Percentiles rank a stretch among this genome's conserved stretches.
Conservation (phyloP, 2,888 invertebrate genomes). For the Cistogaster globosa region DNA sequence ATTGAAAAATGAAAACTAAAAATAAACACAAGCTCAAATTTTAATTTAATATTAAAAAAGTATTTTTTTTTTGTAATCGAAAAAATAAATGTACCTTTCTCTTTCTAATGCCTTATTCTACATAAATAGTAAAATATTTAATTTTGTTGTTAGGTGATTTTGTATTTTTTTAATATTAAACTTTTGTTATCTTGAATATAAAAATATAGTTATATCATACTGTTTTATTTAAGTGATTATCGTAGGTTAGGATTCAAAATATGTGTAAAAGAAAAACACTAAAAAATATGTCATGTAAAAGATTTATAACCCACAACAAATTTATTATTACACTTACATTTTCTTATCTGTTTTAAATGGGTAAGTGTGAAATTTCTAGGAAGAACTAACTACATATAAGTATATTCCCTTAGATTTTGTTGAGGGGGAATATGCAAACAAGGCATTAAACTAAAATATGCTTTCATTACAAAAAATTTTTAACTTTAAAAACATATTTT, state of each 20-base stretch:
- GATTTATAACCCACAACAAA: no score
- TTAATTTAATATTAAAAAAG: no score
- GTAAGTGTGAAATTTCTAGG: background rate
- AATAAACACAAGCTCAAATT: no score
- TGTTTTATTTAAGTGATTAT: slow-evolving; percentile 28
- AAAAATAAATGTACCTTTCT: no score
- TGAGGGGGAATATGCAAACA: slow-evolving; percentile 7
- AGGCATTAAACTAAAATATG: background rate
- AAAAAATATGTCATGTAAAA: no score
- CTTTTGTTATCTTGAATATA: background rate
- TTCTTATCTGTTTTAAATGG: background rate
- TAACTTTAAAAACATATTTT: background rate
- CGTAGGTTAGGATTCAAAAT: slow-evolving; percentile 54
- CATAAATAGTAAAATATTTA: no score
- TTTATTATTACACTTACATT: background rate
- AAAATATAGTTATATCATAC: slow-evolving; percentile 13
- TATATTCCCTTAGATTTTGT: background rate
- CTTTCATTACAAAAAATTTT: slow-evolving; percentile 4
- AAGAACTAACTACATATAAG: no score
- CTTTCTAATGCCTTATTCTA: no score
- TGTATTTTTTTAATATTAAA: background rate
- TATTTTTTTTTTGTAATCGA: no score
- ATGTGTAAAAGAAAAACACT: background rate
- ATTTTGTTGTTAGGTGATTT: background rate
- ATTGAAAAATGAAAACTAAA: no score